These are phyloP conservation scores for Ooceraea biroi DNA, from an alignment of 1,140 invertebrate genomes.

Conservation along the genomic window DNA sequence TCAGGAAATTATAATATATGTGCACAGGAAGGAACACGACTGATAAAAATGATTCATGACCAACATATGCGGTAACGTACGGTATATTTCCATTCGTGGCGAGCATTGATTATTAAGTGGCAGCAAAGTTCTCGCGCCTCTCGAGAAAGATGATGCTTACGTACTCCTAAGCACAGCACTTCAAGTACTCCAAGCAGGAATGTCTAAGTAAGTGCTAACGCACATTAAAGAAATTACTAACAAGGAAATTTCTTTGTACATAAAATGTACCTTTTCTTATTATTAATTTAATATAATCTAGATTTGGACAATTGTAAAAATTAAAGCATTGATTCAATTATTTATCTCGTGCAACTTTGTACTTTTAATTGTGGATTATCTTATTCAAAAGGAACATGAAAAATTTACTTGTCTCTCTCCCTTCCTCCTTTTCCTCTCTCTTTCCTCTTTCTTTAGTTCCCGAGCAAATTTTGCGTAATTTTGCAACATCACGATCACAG, in stretches of 20 bases:
- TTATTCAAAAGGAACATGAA: no score
- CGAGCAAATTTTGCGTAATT: slow-evolving; percentile 9
- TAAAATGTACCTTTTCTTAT: background rate
- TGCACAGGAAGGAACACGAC: slow-evolving; percentile 7
- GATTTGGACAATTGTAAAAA: background rate
- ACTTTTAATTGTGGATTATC: background rate
- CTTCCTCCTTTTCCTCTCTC: background rate
- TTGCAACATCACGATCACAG: background rate
- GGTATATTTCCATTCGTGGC: slow-evolving; percentile 16
- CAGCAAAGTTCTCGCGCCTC: background rate
- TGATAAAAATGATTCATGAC: slow-evolving; percentile 27
- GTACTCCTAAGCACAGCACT: background rate
- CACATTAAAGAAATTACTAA: background rate
- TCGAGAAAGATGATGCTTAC: background rate
- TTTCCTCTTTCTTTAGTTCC: background rate
- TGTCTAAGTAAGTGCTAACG: background rate
- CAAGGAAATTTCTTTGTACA: background rate
- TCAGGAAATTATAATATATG: slow-evolving; percentile 4
- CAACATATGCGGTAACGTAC: slow-evolving; percentile 11
- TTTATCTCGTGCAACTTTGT: background rate
- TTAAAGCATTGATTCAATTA: background rate
- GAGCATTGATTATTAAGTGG: slow-evolving; percentile 19
- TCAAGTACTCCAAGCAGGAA: background rate
- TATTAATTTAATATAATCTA: background rate
- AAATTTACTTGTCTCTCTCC: background rate